phyloP scores from a whole-genome alignment of 2,797 vertebrate genomes.

The Anas acuta region DNA sequence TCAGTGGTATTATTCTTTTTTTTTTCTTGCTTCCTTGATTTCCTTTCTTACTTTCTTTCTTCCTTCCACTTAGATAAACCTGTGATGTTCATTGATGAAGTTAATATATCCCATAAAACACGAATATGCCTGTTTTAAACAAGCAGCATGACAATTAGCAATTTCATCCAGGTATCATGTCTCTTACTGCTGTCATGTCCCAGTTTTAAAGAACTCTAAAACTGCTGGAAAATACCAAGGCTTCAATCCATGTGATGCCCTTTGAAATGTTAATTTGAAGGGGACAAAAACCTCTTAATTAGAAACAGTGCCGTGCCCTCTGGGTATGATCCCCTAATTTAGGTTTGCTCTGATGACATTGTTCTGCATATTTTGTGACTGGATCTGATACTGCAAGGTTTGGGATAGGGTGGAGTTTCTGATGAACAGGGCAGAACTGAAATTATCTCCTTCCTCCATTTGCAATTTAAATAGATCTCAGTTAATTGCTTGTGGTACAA shows the following conservation, averaged over 20 bases:
- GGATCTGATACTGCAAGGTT: background rate
- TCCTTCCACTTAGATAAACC: background rate
- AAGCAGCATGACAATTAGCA: background rate
- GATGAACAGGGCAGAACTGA: slow-evolving; percentile 20
- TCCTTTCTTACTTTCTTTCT: background rate
- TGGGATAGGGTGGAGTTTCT: slow-evolving; percentile 16
- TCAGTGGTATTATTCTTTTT: background rate
- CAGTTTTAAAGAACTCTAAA: background rate
- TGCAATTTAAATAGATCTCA: slow-evolving; percentile 49
- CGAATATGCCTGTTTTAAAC: background rate
- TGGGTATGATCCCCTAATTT: slow-evolving; percentile 32
- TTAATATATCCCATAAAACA: background rate
- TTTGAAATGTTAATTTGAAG: slow-evolving; percentile 38
- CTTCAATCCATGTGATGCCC: background rate
- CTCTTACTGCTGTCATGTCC: background rate
- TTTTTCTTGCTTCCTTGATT: background rate
- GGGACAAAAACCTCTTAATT: background rate
- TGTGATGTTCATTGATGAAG: background rate
- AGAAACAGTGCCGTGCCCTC: background rate
- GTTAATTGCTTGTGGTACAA: slow-evolving; percentile 28
- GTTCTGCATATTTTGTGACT: slow-evolving; percentile 2
- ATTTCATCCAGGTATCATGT: background rate
- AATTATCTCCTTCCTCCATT: slow-evolving; percentile 21
- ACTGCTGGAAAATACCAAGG: background rate
- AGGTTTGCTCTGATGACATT: slow-evolving; percentile 36